Base-by-base conservation (phyloP, 2,888 invertebrate species). In the Bellardia pandia region DNA sequence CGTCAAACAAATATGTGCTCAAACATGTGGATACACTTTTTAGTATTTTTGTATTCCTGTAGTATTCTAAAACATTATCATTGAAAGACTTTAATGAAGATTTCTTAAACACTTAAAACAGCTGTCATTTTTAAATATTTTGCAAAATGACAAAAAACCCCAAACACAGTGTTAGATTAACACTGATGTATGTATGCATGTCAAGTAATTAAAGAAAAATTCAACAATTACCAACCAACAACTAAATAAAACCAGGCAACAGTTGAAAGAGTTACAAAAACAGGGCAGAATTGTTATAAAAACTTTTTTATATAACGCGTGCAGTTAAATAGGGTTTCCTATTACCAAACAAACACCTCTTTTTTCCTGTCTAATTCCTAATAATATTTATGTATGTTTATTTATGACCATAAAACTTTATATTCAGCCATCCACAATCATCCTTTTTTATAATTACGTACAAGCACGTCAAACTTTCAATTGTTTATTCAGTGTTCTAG, bases 281-380 rank as follows among this genome's bases (percentile, higher is more conserved):
- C 42, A 42, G 14, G 23, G 37, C 11, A 40, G 2, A 51, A 51
- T 51, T 51, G 0, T 42, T 37, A 16, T 3, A 33, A 56, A 14
- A 58, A 58, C 23, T 23, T 56, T 56, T 8, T 58, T 42, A 8
- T n/a, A 42, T 13, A 33, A 74, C 16, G 3, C 40, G 5, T 64
- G 7, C 8, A 8, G 11, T 64, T 37, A 51, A 51, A 51, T 23
- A 51, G 48, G 51, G 75, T 51, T 62, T 76, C 51, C 48, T 64
- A 62, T 62, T 76, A 76, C 75, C 16, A 64, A 62, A 75, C 51
- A 75, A 60, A 62, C 62, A 75, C 7, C 16, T 23, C n/a, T 64
- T 40, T 14, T 45, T 7, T 60, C 33, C 13, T 23, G 7, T 8
- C 14, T 56, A 8, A 7, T 23, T 56, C 16, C n/a, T 1, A 45